Evolutionary conservation across 2,113 vertebrate species (phyloP).

Genomic region (Scatophagus argus): DNA sequence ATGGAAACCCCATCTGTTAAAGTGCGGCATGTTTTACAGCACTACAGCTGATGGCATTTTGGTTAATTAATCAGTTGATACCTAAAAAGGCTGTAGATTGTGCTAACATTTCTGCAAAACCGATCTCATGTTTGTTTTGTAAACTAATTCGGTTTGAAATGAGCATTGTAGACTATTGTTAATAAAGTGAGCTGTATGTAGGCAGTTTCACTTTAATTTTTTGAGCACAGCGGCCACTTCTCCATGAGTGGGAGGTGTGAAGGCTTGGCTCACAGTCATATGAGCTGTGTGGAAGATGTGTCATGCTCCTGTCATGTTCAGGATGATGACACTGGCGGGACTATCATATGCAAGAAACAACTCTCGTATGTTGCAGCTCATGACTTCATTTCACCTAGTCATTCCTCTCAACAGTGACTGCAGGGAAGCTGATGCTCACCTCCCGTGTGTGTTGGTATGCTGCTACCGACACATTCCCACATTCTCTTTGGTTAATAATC

Average conservation of each 20-base stretch:
- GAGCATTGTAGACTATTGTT: background rate
- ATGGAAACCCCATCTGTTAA: background rate
- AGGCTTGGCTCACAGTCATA: slow-evolving; percentile 34
- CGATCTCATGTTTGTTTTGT: background rate
- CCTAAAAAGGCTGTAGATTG: background rate
- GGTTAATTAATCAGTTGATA: background rate
- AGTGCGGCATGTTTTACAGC: background rate
- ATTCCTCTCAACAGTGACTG: background rate
- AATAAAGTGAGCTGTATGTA: background rate
- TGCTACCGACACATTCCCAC: slow-evolving; percentile 43
- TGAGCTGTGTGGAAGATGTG: slow-evolving; percentile 39
- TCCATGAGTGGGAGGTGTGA: slow-evolving; percentile 20
- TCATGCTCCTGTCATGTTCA: slow-evolving; percentile 50
- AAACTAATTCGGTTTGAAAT: background rate
- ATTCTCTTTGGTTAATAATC: slow-evolving; percentile 70
- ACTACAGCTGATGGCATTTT: too few relatives aligned
- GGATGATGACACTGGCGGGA: background rate
- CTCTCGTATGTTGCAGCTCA: background rate
- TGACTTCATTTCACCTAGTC: background rate
- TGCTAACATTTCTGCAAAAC: background rate
- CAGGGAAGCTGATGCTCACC: background rate
- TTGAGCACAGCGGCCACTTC: slow-evolving; percentile 31
- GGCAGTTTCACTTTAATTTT: slow-evolving; percentile 6
- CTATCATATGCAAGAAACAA: slow-evolving; percentile 1
- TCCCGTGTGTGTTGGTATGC: slow-evolving; percentile 32